Base-by-base conservation (phyloP, 2,113 vertebrate species). In the Nothoprocta pentlandii region DNA sequence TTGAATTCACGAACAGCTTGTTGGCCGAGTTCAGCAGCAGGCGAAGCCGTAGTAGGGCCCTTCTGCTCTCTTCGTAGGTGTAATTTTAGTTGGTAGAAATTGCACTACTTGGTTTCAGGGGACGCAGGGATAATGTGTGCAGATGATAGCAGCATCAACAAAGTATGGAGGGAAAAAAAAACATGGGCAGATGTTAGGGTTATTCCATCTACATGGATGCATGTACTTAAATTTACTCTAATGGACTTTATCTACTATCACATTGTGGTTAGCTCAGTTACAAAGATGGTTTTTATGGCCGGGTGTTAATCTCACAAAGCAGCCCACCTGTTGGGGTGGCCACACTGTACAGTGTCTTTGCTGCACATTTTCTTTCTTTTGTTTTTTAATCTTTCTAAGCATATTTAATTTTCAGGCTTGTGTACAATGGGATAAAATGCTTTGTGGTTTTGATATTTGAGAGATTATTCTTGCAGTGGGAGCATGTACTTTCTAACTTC, bases 161-260 rank as follows among this genome's bases (percentile, higher is more conserved):
- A 94, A 97, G 93, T 84, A 80, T 63, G 92, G 95, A 44, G 42
- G 92, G 96, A 73, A 88, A 94, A 92, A 91, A 96, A 94, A 92
- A 88, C 83, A 88, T 34, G 92, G 95, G 81, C 97, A 98, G 97
- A 97, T 98, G 97, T 94, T 97, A 93, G 96, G 94, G 89, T 97
- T 97, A 96, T 94, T 94, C 94, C 93, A 83, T 73, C 92, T 95
- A 88, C 96, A 90, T 96, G 95, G 94, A 87, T 97, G 92, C 94
- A 90, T 70, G 87, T 91, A 86, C 95, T 97, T 97, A 94, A 96
- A 92, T 95, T 96, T 85, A 76, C 88, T 93, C 80, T 96, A 96
- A 94, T 97, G 87, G 92, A 91, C 75, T 96, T 85, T 71, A 95
- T 97, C 96, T 95, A 54, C 93, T 92, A 30, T 93, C 75, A 59